Evolutionary conservation across 2,113 vertebrate genomes (phyloP).

Genomic region (Clupea harengus): DNA sequence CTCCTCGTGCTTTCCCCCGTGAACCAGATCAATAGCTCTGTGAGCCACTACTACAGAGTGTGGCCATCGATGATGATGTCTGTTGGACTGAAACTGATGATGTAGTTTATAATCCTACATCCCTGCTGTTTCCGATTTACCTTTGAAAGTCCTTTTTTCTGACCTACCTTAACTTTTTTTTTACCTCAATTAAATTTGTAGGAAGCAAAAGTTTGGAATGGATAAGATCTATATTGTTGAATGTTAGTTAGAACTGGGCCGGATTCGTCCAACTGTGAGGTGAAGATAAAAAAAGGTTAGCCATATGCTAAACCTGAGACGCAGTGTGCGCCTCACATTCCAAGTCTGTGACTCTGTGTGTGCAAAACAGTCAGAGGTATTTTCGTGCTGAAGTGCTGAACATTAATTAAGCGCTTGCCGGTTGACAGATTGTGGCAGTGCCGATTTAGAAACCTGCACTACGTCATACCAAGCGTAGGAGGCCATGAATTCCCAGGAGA

Average conservation of each 20-base stretch:
- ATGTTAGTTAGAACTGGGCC: neutral
- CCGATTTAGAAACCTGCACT: neutral
- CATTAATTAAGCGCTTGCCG: neutral
- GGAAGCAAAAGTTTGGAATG: neutral
- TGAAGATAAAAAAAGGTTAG: no score
- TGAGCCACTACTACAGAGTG: neutral
- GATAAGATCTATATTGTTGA: neutral
- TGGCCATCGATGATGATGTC: neutral
- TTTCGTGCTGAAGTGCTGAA: no score
- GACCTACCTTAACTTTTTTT: neutral
- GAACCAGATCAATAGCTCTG: conserved; percentile 38
- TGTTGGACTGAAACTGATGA: neutral
- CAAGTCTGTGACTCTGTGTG: neutral
- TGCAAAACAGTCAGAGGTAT: neutral
- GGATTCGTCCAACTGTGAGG: no score
- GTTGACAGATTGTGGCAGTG: conserved; percentile 19
- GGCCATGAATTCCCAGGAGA: no score
- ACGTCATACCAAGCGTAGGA: neutral
- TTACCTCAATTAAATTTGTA: neutral
- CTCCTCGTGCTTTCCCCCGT: conserved; percentile 31
- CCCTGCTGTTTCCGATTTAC: neutral
- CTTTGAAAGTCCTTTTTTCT: neutral
- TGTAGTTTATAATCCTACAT: neutral
- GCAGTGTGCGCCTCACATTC: no score
- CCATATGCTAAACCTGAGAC: no score